phyloP scores from a whole-genome alignment of 2,888 invertebrate species.

The Pedicia rivosa region DNA sequence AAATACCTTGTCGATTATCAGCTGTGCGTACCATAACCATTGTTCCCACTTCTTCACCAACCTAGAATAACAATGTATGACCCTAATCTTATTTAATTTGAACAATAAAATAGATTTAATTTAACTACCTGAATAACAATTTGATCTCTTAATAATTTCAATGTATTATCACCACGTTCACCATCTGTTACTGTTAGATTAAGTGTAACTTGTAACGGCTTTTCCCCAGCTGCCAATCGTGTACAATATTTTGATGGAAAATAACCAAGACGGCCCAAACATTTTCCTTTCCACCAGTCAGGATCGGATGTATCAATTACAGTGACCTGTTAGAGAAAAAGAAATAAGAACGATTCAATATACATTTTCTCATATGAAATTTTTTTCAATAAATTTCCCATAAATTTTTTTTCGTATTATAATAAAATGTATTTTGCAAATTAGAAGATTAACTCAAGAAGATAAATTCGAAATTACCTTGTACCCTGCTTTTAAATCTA shows the following conservation, averaged over 20 bases:
- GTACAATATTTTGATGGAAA: slow-evolving; percentile 93
- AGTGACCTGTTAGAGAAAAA: slow-evolving; percentile 48
- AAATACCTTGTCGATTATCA: slow-evolving; percentile 82
- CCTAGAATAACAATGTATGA: slow-evolving; percentile 31
- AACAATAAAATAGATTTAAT: background rate
- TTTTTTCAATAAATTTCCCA: background rate
- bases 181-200: slow-evolving; percentile 78
- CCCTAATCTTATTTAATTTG: background rate
- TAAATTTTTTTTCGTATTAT: background rate
- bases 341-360: background rate
- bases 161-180: slow-evolving; percentile 43
- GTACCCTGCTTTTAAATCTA: slow-evolving; percentile 85
- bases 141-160: slow-evolving; percentile 78
- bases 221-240: slow-evolving; percentile 76
- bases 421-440: background rate
- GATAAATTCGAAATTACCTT: slow-evolving; percentile 31
- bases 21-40: slow-evolving; percentile 89
- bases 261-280: slow-evolving; percentile 76
- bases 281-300: slow-evolving; percentile 97
- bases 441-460: background rate
- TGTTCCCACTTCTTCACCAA: slow-evolving; percentile 83
- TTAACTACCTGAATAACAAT: slow-evolving; percentile 71
- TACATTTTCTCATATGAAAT: background rate
- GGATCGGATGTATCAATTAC: slow-evolving; percentile 89
- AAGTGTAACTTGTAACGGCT: slow-evolving; percentile 78